phyloP scores from a whole-genome alignment of 2,888 invertebrate species.

The Sylvicola fuscatus region DNA sequence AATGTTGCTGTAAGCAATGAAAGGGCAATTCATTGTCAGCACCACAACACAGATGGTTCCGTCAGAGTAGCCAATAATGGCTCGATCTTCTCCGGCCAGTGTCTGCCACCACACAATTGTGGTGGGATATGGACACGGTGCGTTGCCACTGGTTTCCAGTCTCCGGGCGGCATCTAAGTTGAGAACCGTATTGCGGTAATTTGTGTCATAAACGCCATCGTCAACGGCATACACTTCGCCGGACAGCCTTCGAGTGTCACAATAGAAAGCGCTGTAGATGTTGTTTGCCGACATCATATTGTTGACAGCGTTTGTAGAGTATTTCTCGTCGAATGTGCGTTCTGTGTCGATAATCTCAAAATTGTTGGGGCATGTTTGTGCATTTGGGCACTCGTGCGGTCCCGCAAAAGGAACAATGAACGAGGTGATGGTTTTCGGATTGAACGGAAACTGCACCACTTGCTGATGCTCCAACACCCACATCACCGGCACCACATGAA shows the following conservation, averaged over 20 bases:
- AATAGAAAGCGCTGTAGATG: neutral
- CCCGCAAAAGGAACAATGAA: conserved; percentile 26
- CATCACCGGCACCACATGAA: conserved; percentile 23
- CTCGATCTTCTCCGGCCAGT: conserved; percentile 43
- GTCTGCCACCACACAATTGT: conserved; percentile 62
- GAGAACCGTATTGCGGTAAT: neutral
- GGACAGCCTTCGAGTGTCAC: neutral
- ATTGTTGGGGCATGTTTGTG: conserved; percentile 24
- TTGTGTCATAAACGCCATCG: neutral
- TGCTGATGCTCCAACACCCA: conserved; percentile 15
- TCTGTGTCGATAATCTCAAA: conserved; percentile 4
- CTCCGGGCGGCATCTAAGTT: neutral
- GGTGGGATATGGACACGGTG: conserved; percentile 26
- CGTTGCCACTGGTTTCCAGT: neutral
- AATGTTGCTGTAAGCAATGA: neutral
- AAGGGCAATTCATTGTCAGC: too few relatives aligned
- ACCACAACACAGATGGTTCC: conserved; percentile 29
- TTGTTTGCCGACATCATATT: conserved; percentile 1
- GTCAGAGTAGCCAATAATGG: conserved; percentile 47
- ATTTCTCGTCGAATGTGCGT: neutral
- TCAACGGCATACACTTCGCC: neutral
- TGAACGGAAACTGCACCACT: conserved; percentile 15
- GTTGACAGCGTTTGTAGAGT: conserved; percentile 2
- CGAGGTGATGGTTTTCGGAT: conserved; percentile 22
- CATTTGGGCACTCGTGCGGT: conserved; percentile 25